Evolutionary conservation across 2,113 vertebrate genomes (phyloP).

Genomic region (Chloebia gouldiae): DNA sequence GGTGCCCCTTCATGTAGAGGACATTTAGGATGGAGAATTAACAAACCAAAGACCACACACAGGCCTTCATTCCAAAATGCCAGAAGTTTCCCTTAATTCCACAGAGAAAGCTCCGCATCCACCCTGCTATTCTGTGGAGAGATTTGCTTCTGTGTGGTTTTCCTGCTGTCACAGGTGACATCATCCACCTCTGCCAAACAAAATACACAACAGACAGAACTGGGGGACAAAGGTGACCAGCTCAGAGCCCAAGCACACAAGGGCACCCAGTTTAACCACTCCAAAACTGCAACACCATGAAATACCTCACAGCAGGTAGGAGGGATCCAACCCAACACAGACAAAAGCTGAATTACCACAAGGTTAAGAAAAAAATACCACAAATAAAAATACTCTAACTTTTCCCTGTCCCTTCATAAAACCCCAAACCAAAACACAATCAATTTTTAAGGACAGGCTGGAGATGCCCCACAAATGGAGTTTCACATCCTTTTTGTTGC

Average conservation of each 20-base stretch:
- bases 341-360: not conserved
- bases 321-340: not conserved
- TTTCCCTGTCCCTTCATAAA: not conserved
- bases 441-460: not conserved
- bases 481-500: not conserved
- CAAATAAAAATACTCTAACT: not conserved
- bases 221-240: not conserved
- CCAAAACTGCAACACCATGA: not conserved
- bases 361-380: not conserved
- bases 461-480: not conserved
- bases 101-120: not conserved
- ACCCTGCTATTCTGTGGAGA: not conserved
- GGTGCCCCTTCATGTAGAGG: not conserved
- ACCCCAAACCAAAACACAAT: not conserved
- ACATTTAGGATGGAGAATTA: too few species aligned
- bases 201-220: not conserved
- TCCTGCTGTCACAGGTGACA: not conserved
- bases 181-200: not conserved
- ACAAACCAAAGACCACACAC: not conserved
- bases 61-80: accelerated
- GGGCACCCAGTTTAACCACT: not conserved
- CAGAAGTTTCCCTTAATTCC: not conserved
- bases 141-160: not conserved
- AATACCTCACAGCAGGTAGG: not conserved
- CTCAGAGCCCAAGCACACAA: accelerated